A percentile compares a stretch with the other conserved stretches of the same genome.
phyloP scores from a whole-genome alignment of 2,113 vertebrate genomes.

The Oncorhynchus gorbuscha region DNA sequence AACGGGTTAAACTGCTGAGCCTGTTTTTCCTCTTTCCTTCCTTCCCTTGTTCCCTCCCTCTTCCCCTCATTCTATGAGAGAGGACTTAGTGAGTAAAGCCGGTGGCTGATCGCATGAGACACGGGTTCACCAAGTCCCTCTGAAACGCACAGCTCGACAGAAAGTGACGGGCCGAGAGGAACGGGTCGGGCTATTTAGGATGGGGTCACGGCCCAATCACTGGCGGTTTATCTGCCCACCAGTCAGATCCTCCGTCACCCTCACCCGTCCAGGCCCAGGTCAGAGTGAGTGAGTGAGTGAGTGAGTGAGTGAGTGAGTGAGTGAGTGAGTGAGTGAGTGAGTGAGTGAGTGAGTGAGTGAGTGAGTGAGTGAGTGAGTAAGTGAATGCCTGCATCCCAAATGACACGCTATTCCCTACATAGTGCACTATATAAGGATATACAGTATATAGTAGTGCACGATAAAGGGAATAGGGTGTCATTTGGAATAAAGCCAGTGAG shows the following conservation, averaged over 20 bases:
- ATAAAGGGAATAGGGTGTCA: no score
- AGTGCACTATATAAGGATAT: not conserved
- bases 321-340: no score
- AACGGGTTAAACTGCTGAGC: slow-evolving; percentile 1
- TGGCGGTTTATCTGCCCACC: slow-evolving; percentile 16
- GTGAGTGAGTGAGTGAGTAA: no score
- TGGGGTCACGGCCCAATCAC: slow-evolving; percentile 30
- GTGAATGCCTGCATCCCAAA: no score
- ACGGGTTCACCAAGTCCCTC: not conserved
- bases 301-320: no score
- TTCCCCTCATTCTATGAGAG: not conserved
- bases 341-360: no score
- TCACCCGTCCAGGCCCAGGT: not conserved
- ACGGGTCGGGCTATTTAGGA: slow-evolving; percentile 20
- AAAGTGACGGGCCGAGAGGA: slow-evolving; percentile 7
- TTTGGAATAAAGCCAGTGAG: no score
- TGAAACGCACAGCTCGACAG: not conserved
- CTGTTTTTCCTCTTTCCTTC: not conserved
- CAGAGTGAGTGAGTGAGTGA: no score
- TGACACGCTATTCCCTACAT: slow-evolving; percentile 3
- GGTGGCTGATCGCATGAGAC: not conserved
- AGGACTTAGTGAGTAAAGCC: slow-evolving; percentile 21
- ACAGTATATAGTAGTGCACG: no score
- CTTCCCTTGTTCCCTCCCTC: not conserved
- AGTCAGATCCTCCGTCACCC: not conserved